Evolutionary conservation across 2,797 vertebrate species (phyloP), one percentile per base, ranked within the genome.

Genomic region (Pipistrellus kuhlii): DNA sequence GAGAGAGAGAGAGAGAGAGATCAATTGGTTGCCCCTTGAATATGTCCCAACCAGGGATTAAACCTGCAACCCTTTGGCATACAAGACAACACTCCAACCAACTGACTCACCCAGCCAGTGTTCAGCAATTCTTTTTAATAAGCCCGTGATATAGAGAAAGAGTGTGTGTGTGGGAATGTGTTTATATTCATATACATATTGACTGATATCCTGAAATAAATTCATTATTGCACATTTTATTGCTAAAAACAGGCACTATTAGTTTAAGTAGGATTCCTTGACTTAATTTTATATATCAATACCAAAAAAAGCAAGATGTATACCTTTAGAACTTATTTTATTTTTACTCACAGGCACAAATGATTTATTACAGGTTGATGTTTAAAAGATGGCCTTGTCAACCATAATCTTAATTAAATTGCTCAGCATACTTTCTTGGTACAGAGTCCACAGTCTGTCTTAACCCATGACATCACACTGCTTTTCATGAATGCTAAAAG

Each of bases 131-230:
- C 66, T 77, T 76, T 30, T 66, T 88, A 91, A 72, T 93, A 92
- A 95, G 80, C 75, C 25, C 8, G 68, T 92, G 21, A 72, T 55
- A 94, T 53, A 35, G 6, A 76, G 48, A 76, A 48, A 53, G 46
- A 10, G 10, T 81, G 53, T 53, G 25, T 84, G 72, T 90, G 27
- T 92, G 13, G 32, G 46, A 10, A 12, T 84, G 27, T 88, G 46
- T 94, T 96, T 95, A 84, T 72, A 88, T 93, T 88, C 83, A 64
- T 41, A 66, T 3, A 77, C 46, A 88, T 53, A 78, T 92, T 72
- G 71, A 77, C 77, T 85, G 18, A 73, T 80, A 38, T 59, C 53
- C 71, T 75, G 30, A 96, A 96, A 92, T 85, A 95, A 92, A 38
- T 81, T 69, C 66, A 80, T 41, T 71, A 66, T 7, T 41, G 17